Evolutionary conservation across 2,888 invertebrate species (phyloP).

Genomic region (Caenorhabditis plicata): DNA sequence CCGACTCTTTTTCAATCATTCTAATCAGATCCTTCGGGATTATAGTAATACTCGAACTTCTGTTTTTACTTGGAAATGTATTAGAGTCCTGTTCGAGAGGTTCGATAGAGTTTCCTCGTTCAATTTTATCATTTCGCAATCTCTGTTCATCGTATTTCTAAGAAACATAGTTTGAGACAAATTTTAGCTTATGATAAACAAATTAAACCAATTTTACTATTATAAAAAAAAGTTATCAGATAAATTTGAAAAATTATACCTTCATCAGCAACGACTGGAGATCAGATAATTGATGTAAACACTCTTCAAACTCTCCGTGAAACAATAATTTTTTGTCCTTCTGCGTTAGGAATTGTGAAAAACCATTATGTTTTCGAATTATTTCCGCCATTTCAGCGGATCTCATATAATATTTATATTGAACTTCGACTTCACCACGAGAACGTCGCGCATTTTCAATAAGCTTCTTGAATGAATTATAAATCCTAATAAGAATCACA

Average conservation of each 20-base stretch:
- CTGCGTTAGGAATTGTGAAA: neutral
- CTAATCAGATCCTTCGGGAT: slow-evolving; percentile 29
- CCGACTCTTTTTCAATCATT: slow-evolving; percentile 16
- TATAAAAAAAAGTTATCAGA: neutral
- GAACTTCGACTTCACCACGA: slow-evolving; percentile 27
- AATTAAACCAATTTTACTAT: neutral
- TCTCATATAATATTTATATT: slow-evolving; percentile 12
- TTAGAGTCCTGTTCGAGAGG: neutral
- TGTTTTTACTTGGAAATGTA: too few species aligned
- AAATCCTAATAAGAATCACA: slow-evolving; percentile 13
- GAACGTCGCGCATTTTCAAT: slow-evolving; percentile 1
- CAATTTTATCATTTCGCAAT: slow-evolving; percentile 4
- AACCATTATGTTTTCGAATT: slow-evolving; percentile 1
- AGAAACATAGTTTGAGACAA: slow-evolving; percentile 2
- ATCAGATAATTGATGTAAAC: slow-evolving; percentile 3
- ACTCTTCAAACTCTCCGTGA: neutral
- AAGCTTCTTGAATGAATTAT: slow-evolving; percentile 14
- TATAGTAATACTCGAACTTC: slow-evolving; percentile 9
- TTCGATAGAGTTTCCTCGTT: slow-evolving; percentile 6
- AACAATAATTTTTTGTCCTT: slow-evolving; percentile 2
- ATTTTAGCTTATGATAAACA: neutral
- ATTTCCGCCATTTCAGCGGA: slow-evolving; percentile 12
- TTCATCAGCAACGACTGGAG: slow-evolving; percentile 9
- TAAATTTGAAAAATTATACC: slow-evolving; percentile 5
- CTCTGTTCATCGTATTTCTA: slow-evolving; percentile 19